Conservation (phyloP, 2,888 invertebrate genomes). For the Orchesella flavescens region DNA sequence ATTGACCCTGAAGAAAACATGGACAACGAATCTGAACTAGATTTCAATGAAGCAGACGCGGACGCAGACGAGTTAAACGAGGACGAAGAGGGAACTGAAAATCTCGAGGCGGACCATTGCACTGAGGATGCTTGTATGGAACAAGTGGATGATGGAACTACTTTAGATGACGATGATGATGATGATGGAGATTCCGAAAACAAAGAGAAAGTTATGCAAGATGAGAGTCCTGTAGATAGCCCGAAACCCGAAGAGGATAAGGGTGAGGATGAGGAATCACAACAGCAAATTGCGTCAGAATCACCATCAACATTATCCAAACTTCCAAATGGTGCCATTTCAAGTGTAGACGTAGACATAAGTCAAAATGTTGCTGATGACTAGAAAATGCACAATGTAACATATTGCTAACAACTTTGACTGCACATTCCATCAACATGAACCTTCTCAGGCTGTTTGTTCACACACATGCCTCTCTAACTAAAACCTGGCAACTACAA, state of each 20-base stretch:
- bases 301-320: conserved; percentile 31
- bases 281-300: neutral
- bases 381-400: too few species aligned
- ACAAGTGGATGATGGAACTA: neutral
- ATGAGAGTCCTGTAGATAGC: too few species aligned
- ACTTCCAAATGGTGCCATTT: conserved; percentile 63
- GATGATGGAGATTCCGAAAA: neutral
- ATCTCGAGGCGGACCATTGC: neutral
- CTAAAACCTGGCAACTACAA: too few species aligned
- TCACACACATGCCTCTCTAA: too few species aligned
- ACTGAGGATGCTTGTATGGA: neutral
- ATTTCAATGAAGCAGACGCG: neutral
- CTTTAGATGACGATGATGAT: too few species aligned
- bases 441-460: too few species aligned
- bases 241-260: neutral
- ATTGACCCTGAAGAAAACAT: neutral
- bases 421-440: too few species aligned
- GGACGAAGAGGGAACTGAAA: neutral
- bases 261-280: neutral
- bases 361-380: conserved; percentile 13
- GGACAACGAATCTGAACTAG: neutral
- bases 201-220: too few species aligned
- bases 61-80: too few species aligned
- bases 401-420: too few species aligned
- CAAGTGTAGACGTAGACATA: conserved; percentile 10